Conservation (phyloP, 2,113 vertebrate species). For the Dendropsophus ebraccatus region DNA sequence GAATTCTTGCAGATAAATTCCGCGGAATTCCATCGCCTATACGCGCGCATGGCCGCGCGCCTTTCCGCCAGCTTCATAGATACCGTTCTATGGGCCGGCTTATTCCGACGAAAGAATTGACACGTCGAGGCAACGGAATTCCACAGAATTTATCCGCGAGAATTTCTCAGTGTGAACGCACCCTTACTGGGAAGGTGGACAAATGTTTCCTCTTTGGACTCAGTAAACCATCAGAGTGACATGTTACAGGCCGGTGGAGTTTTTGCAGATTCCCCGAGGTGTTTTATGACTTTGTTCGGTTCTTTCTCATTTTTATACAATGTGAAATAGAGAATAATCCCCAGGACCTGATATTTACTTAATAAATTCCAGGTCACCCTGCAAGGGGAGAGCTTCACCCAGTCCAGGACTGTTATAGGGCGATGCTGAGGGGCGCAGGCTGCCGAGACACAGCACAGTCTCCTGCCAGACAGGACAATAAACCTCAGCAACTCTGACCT, state of each 20-base stretch:
- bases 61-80: too few relatives aligned
- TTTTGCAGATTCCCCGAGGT: not conserved
- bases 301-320: constrained; percentile 23
- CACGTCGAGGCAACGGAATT: too few relatives aligned
- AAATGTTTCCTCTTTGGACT: not conserved
- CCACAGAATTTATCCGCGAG: too few relatives aligned
- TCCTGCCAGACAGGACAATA: constrained; percentile 9
- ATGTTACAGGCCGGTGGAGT: not conserved
- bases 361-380: constrained; percentile 56
- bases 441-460: constrained; percentile 41
- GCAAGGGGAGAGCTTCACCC: constrained; percentile 44
- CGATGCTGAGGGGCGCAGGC: constrained; percentile 58
- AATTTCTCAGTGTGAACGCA: too few relatives aligned
- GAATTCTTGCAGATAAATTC: too few relatives aligned
- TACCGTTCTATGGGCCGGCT: too few relatives aligned
- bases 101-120: too few relatives aligned
- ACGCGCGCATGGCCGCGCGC: too few relatives aligned
- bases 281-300: not conserved
- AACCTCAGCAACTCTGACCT: constrained; percentile 55
- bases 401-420: constrained; percentile 60
- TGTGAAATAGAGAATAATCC: constrained; percentile 3
- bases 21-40: too few relatives aligned
- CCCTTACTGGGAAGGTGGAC: too few relatives aligned
- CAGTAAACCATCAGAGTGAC: not conserved
- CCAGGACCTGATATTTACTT: not conserved